Evolutionary conservation across 2,113 vertebrate genomes (phyloP).

Genomic region (Hypomesus transpacificus): DNA sequence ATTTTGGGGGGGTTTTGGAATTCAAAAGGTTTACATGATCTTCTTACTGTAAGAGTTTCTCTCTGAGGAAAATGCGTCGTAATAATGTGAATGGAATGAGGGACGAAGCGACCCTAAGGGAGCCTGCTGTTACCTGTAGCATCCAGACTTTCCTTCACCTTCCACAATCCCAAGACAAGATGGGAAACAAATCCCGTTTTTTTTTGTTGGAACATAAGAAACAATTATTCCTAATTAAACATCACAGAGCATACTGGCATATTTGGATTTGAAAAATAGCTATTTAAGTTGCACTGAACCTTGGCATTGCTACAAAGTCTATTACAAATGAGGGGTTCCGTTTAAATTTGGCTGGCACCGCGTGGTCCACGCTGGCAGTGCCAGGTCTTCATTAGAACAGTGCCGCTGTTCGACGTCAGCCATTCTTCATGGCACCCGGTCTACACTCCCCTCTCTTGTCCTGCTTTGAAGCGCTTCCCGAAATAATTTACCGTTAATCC

Average conservation of each 20-base stretch:
- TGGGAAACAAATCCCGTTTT: conserved; percentile 37
- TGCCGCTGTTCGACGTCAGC: conserved; percentile 6
- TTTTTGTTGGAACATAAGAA: conserved; percentile 70
- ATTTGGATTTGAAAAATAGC: conserved; percentile 55
- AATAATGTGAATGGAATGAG: no score
- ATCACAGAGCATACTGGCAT: conserved; percentile 69
- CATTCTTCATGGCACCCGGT: conserved; percentile 15
- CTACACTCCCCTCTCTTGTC: conserved; percentile 16
- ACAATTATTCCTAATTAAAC: conserved; percentile 77
- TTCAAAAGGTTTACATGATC: no score
- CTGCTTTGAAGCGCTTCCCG: conserved; percentile 40
- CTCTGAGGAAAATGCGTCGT: no score
- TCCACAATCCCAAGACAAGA: conserved; percentile 49
- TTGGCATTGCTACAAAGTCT: conserved; percentile 69
- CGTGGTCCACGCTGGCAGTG: conserved; percentile 56
- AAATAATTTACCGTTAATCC: conserved; percentile 34
- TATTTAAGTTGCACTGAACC: conserved; percentile 67
- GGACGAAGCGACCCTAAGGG: no score
- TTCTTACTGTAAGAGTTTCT: no score
- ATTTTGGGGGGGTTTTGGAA: no score
- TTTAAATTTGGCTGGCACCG: conserved; percentile 57
- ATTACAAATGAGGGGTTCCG: conserved; percentile 60
- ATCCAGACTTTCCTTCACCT: conserved; percentile 36
- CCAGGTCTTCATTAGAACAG: conserved; percentile 46
- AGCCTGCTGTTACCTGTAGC: conserved; percentile 36